Base-by-base conservation (phyloP, 2,797 vertebrate species). In the Carcharodon carcharias region DNA sequence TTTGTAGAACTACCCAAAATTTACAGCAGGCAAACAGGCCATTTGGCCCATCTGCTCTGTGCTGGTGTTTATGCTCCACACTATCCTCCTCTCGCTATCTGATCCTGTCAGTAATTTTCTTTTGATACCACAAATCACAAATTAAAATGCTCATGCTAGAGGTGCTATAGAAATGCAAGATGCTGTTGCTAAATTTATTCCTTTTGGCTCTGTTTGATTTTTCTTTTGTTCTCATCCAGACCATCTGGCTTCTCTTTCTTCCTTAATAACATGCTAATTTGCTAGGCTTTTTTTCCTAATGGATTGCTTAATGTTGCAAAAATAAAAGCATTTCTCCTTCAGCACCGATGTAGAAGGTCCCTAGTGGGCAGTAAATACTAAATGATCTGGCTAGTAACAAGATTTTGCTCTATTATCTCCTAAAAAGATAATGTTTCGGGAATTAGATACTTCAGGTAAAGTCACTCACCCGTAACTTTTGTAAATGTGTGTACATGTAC, bases 371-470 rank as follows among this genome's bases (percentile, higher is more conserved):
- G 58, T 61, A 91, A 61, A 12, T 58, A 91, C 50, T n/a, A 56
- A 91, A 61, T 91, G 54, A 91, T 26, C 56, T 91, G 88, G 88
- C 61, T 91, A 91, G 88, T 8, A 61, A 91, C 88, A 91, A 61
- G 58, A 91, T 31, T 58, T 28, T 91, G 4, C 12, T 91, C 58
- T 61, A 35, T 61, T 31, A 91, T 91, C 88, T 91, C 4, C 31
- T 91, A 61, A 61, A 61, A 61, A 56, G 88, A 91, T 31, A 85
- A 91, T 7, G 88, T 91, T 91, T 61, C 8, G 31, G 31, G 56
- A 91, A 91, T 91, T 16, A 91, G 56, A 56, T 61, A 4, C 54
- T 61, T 91, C 2, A 91, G 16, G 54, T 31, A 91, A 61, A 91
- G 56, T 18, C 56, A 18, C 56, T 91, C 88, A 91, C 26, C 88